phyloP scores from a whole-genome alignment of 2,797 vertebrate species.

The Hydrophis major region DNA sequence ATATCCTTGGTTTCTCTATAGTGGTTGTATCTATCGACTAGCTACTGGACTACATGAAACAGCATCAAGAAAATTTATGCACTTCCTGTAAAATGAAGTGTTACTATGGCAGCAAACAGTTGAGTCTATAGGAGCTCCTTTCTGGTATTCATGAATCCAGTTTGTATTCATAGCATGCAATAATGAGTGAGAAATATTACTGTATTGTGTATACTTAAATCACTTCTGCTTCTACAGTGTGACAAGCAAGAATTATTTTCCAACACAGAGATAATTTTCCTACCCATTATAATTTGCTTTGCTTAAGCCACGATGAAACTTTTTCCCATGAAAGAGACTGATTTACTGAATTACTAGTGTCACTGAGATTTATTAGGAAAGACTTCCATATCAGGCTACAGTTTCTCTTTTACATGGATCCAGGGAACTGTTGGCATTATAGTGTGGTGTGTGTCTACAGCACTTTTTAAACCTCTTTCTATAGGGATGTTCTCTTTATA shows the following conservation, averaged over 20 bases:
- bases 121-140: slow-evolving; percentile 27
- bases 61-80: slow-evolving; percentile 3
- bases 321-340: background rate
- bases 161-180: slow-evolving; percentile 32
- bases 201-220: background rate
- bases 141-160: background rate
- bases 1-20: background rate
- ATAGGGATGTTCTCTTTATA: background rate
- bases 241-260: slow-evolving; percentile 3
- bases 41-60: background rate
- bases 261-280: background rate
- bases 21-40: background rate
- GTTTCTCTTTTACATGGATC: background rate
- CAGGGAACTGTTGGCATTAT: background rate
- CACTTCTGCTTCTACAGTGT: slow-evolving; percentile 16
- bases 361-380: background rate
- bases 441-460: background rate
- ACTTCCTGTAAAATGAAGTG: slow-evolving; percentile 1
- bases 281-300: background rate
- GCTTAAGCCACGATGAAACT: background rate
- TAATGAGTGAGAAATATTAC: slow-evolving; percentile 29
- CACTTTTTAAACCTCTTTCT: background rate
- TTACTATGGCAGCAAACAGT: slow-evolving; percentile 18
- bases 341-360: background rate
- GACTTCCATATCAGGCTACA: background rate